Conservation (phyloP, 1,140 invertebrate species). For the Aphelinus certus region DNA sequence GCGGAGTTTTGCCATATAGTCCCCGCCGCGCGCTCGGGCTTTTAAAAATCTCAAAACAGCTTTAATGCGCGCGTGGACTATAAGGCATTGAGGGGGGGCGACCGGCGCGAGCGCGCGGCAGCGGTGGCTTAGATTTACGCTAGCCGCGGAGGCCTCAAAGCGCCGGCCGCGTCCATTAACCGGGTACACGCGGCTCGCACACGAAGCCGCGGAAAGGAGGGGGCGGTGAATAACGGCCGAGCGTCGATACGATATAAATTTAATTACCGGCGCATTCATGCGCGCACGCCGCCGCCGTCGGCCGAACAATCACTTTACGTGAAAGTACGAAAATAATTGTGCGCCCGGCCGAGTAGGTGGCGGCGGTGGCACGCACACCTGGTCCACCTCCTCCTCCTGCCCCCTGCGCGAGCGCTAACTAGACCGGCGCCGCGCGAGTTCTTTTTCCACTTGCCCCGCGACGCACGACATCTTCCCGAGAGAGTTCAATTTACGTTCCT, state of each 20-base stretch:
- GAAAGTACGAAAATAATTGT: slow-evolving; percentile 64
- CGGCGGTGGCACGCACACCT: not conserved
- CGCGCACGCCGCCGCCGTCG: slow-evolving; percentile 57
- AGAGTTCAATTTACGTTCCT: no score
- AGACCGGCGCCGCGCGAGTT: no score
- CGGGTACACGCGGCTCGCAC: not conserved
- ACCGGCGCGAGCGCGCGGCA: no score
- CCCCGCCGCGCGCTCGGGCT: no score
- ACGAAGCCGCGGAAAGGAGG: slow-evolving; percentile 9
- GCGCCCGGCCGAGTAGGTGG: not conserved
- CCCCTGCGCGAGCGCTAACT: no score
- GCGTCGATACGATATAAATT: slow-evolving; percentile 63
- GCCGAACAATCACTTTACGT: slow-evolving; percentile 64
- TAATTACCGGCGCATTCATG: slow-evolving; percentile 63
- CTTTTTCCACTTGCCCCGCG: no score
- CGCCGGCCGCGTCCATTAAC: slow-evolving; percentile 3
- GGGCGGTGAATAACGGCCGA: slow-evolving; percentile 48
- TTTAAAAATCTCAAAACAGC: slow-evolving; percentile 15
- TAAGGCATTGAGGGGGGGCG: no score
- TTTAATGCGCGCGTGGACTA: slow-evolving; percentile 8
- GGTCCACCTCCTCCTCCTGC: not conserved
- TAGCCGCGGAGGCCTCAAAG: not conserved
- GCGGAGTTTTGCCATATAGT: no score
- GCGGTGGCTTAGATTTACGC: not conserved
- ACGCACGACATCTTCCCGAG: no score